Base-by-base conservation (phyloP, 2,888 invertebrate genomes). In the Spodoptera picta region DNA sequence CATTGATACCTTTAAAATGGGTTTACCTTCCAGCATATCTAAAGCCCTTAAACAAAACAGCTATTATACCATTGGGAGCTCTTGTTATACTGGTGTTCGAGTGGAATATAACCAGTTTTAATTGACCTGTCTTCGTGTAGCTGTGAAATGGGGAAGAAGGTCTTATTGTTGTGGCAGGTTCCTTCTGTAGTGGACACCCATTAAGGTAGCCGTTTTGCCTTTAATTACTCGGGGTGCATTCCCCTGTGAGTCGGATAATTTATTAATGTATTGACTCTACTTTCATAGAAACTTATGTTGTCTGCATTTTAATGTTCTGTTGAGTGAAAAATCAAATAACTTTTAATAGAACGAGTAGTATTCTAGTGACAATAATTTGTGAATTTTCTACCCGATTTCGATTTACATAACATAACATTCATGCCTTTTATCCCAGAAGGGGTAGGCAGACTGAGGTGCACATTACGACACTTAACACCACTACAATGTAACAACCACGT, bases 211-310 rank as follows among this genome's bases (percentile, higher is more conserved):
- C 65, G 69, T 65, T 80, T 74, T 69, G 63, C 58, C 73, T 75
- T 62, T 82, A 81, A 83, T 84, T 82, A 79, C 67, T 61, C 19
- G 44, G 48, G 57, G 53, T 77, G 79, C 74, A 78, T 70, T 72
- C 71, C 76, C n/a, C 48, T 61, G 64, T 77, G 80, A 73, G 57
- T 58, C 14, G 46, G 47, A n/a, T 62, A 56, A 71, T 69, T 76
- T 69, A 66, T 64, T 61, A 66, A 60, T 69, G 65, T 61, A 69
- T 60, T 47, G 42, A 55, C 43, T 50, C 9, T 27, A 19, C n/a
- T 53, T 52, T 56, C 31, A 44, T 19, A 42, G 46, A n/a, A 31
- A 31, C 1, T 49, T 51, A 1, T 46, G 41, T 56, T 9, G 9
- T 36, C 36, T 36, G 36, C 36, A 36, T 7, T 36, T 36, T 36